These are phyloP conservation scores for Tetragonula clypearis DNA, from an alignment of 1,140 invertebrate species.

Conservation along the genomic window DNA sequence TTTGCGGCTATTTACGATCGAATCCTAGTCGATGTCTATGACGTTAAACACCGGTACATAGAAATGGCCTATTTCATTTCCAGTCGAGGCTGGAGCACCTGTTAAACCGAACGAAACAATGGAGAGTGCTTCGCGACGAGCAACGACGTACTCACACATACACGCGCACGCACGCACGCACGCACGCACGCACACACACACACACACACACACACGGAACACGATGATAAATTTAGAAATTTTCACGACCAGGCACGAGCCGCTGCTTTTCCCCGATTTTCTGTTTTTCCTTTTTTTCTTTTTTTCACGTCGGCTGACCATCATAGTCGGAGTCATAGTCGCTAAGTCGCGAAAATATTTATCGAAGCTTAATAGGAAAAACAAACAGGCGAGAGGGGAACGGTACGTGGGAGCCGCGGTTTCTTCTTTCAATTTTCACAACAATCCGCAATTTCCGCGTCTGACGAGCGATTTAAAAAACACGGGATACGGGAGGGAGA, in stretches of 20 bases:
- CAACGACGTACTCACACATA: background rate
- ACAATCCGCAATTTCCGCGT: slow-evolving; percentile 24
- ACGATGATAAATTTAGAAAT: background rate
- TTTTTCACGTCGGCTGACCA: too few relatives aligned
- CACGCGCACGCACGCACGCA: too few relatives aligned
- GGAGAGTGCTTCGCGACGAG: background rate
- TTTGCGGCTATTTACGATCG: slow-evolving; percentile 18
- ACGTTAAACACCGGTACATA: background rate
- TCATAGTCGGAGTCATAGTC: background rate
- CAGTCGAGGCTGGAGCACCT: too few relatives aligned
- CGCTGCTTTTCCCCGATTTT: background rate
- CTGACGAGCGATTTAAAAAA: slow-evolving; percentile 38
- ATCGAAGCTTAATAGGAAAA: background rate
- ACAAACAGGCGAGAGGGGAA: background rate
- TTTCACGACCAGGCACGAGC: background rate
- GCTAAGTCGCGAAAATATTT: slow-evolving; percentile 22
- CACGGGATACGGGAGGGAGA: background rate
- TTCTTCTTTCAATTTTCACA: background rate
- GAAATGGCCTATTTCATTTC: background rate
- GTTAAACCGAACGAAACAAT: background rate
- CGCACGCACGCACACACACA: too few relatives aligned
- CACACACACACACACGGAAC: too few relatives aligned
- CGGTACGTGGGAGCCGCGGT: too few relatives aligned
- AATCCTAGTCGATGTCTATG: background rate
- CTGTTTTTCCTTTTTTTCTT: background rate